phyloP scores from a whole-genome alignment of 2,113 vertebrate species.

The Sinocyclocheilus anophthalmus region DNA sequence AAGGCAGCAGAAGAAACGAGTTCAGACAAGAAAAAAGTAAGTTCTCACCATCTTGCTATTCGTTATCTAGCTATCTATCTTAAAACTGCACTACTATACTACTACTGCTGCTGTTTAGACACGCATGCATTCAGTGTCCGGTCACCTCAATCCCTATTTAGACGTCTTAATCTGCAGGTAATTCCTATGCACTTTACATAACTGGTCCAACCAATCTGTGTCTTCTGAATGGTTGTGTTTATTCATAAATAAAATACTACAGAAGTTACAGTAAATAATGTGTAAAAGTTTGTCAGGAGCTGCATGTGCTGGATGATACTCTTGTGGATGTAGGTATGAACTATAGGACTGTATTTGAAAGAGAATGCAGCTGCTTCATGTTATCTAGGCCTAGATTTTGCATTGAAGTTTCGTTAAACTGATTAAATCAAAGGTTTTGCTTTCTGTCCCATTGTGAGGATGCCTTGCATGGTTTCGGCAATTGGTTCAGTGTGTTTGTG shows the following conservation, averaged over 20 bases:
- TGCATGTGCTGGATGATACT: not conserved
- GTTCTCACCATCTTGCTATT: slow-evolving; percentile 12
- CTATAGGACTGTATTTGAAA: no score
- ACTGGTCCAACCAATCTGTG: slow-evolving; percentile 13
- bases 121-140: slow-evolving; percentile 21
- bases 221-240: not conserved
- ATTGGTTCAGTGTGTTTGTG: not conserved
- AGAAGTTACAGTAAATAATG: not conserved
- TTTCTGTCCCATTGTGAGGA: not conserved
- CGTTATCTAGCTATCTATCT: no score
- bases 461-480: not conserved
- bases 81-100: not conserved
- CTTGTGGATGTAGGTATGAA: slow-evolving; percentile 1
- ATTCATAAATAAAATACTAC: not conserved
- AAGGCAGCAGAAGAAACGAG: slow-evolving; percentile 73
- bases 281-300: not conserved
- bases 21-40: slow-evolving; percentile 71
- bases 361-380: not conserved
- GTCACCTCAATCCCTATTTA: slow-evolving; percentile 54
- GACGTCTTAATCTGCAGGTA: slow-evolving; percentile 56
- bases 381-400: not conserved
- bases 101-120: slow-evolving; percentile 1
- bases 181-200: slow-evolving; percentile 34
- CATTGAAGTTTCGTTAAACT: not conserved
- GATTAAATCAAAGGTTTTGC: not conserved